These are phyloP conservation scores for Chitala chitala DNA, from an alignment of 2,113 vertebrate genomes.

Conservation along the genomic window DNA sequence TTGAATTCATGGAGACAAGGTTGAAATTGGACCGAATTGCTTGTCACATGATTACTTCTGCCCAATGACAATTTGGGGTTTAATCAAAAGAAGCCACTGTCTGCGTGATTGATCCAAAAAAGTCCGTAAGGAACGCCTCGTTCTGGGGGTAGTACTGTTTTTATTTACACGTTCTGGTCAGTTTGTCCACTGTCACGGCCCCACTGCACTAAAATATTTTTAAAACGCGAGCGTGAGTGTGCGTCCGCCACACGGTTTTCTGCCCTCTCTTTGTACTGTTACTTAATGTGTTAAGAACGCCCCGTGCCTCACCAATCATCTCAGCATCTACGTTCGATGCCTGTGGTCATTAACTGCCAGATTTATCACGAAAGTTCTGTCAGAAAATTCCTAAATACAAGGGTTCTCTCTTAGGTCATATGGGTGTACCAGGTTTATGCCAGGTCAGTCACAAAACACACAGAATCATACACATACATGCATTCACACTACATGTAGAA, in stretches of 20 bases:
- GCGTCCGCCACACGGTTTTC: conserved; percentile 63
- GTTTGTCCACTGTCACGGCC: conserved; percentile 34
- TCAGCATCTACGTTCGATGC: conserved; percentile 76
- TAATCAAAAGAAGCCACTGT: conserved; percentile 99
- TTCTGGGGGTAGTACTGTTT: conserved; percentile 83
- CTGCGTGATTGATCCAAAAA: conserved; percentile 99
- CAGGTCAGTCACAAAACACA: background rate
- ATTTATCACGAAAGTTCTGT: conserved; percentile 87
- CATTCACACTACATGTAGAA: conserved; percentile 13
- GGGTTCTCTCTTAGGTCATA: conserved; percentile 4
- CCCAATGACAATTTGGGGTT: conserved; percentile 99
- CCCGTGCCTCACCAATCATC: conserved; percentile 77
- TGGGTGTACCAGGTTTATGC: background rate
- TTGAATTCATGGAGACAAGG: conserved; percentile 97
- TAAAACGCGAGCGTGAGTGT: conserved; percentile 57
- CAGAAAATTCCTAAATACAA: conserved; percentile 28
- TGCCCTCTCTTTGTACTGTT: conserved; percentile 84
- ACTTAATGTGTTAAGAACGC: conserved; percentile 84
- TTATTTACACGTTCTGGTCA: conserved; percentile 87
- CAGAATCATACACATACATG: background rate
- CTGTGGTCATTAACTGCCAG: conserved; percentile 80
- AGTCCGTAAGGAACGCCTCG: conserved; percentile 94
- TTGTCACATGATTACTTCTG: conserved; percentile 99
- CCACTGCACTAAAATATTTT: conserved; percentile 54
- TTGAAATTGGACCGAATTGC: conserved; percentile 98